Evolutionary conservation across 2,888 invertebrate species (phyloP), one percentile per base, ranked within the genome.

Genomic region (Philereme transversata): DNA sequence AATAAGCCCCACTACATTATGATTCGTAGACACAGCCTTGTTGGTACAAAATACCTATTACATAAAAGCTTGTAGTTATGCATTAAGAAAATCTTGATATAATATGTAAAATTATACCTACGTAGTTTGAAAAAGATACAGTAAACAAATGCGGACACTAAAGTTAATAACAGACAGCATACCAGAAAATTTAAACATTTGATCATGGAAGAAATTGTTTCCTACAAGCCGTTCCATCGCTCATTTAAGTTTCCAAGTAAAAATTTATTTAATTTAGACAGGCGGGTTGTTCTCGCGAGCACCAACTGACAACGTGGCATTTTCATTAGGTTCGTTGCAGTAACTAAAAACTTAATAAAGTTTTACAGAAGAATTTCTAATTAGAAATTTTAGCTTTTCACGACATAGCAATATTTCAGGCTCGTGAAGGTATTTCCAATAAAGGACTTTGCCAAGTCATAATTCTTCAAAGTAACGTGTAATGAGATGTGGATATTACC

Each of bases 381-480:
- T 91, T 92, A 91, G 89, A 90, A 88, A 91, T 87, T 88, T 90
- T 87, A 91, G 87, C 90, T 90, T 86, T 90, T 90, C 90, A 90
- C 87, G 91, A 88, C 90, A 90, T 88, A 87, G 92, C 90, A 88
- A 92, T 92, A 92, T 91, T 92, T 92, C 90, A 91, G 86, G 86
- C 84, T 77, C 87, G 91, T 89, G 90, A 83, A 91, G 90, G 91
- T 92, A 92, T 92, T 92, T 92, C 90, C 92, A 92, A 92, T 92
- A 92, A 92, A 89, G 91, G 91, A 88, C 91, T 91, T 90, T 88
- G 91, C 91, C 90, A 90, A 92, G 88, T 91, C 91, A 92, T 91
- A 91, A 91, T 91, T 91, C 91, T 92, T 89, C 87, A 90, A 90
- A 91, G 92, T 90, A 84, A 88, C 90, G 86, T 88, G 88, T 92